phyloP scores from a whole-genome alignment of 2,888 invertebrate genomes.

The Thereva unica region DNA sequence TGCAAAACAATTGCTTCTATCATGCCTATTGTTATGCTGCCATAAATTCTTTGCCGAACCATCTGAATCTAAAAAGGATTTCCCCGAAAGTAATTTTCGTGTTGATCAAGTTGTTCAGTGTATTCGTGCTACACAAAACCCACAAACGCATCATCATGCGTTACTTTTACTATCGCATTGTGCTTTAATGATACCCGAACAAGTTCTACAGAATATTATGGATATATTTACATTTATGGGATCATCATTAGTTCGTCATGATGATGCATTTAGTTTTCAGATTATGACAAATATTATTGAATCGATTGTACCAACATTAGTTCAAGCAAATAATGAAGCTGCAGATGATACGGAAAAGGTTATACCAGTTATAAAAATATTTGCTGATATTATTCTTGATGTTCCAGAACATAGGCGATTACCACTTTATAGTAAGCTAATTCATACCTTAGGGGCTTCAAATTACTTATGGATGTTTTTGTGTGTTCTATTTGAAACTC shows the following conservation, averaged over 20 bases:
- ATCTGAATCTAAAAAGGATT: conserved; percentile 53
- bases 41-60: conserved; percentile 61
- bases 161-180: conserved; percentile 79
- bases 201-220: conserved; percentile 91
- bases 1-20: conserved; percentile 82
- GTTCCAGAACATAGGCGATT: conserved; percentile 90
- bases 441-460: conserved; percentile 70
- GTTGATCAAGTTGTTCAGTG: conserved; percentile 72
- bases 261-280: conserved; percentile 93
- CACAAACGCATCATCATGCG: conserved; percentile 94
- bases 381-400: conserved; percentile 87
- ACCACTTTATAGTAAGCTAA: conserved; percentile 76
- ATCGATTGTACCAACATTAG: conserved; percentile 84
- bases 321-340: conserved; percentile 48
- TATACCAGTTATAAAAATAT: conserved; percentile 79
- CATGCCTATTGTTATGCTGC: conserved; percentile 74
- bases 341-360: conserved; percentile 59
- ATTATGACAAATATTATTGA: conserved; percentile 89
- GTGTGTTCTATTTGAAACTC: conserved; percentile 71
- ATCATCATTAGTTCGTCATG: conserved; percentile 86
- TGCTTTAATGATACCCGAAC: conserved; percentile 76
- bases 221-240: conserved; percentile 98
- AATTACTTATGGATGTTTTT: conserved; percentile 74
- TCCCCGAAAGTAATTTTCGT: conserved; percentile 58
- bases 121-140: conserved; percentile 87